phyloP scores from a whole-genome alignment of 1,140 invertebrate species.

The Ditylenchus dipsaci region DNA sequence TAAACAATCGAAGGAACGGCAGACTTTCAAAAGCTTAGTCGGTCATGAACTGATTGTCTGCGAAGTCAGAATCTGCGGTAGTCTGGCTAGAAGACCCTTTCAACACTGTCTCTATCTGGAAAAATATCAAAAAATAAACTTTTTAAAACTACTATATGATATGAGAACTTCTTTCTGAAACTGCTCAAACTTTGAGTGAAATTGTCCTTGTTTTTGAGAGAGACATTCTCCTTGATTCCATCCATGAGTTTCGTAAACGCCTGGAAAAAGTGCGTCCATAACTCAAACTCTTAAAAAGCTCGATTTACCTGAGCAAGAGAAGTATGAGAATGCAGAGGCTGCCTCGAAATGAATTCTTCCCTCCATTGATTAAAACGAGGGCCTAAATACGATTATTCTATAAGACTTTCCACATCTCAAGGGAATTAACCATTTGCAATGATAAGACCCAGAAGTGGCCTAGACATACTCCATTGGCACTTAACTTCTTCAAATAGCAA shows the following conservation, averaged over 20 bases:
- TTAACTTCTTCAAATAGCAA: slow-evolving; percentile 33
- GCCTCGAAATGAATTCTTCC: slow-evolving; percentile 28
- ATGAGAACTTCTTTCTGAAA: slow-evolving; percentile 33
- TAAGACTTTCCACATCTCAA: too few species aligned
- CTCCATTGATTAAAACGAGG: slow-evolving; percentile 23
- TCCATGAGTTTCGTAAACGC: slow-evolving; percentile 28
- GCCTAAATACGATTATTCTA: too few species aligned
- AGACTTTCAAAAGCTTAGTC: slow-evolving; percentile 5
- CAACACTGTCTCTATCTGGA: slow-evolving; percentile 16
- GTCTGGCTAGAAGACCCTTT: slow-evolving; percentile 12
- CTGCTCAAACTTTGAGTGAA: slow-evolving; percentile 36
- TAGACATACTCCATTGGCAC: slow-evolving; percentile 36
- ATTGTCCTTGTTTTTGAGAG: slow-evolving; percentile 34
- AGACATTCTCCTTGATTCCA: slow-evolving; percentile 28
- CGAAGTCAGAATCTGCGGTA: slow-evolving; percentile 12
- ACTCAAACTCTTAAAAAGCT: neutral
- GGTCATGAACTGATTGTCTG: slow-evolving; percentile 21
- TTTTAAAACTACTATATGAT: neutral
- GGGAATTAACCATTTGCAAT: slow-evolving; percentile 15
- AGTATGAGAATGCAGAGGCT: slow-evolving; percentile 3
- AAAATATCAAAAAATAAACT: neutral
- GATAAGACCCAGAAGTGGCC: slow-evolving; percentile 28
- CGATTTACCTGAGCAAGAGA: neutral
- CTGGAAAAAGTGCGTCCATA: slow-evolving; percentile 8
- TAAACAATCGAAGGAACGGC: neutral